Conservation (phyloP, 23 tunicate species). For the Diplosoma virens region DNA sequence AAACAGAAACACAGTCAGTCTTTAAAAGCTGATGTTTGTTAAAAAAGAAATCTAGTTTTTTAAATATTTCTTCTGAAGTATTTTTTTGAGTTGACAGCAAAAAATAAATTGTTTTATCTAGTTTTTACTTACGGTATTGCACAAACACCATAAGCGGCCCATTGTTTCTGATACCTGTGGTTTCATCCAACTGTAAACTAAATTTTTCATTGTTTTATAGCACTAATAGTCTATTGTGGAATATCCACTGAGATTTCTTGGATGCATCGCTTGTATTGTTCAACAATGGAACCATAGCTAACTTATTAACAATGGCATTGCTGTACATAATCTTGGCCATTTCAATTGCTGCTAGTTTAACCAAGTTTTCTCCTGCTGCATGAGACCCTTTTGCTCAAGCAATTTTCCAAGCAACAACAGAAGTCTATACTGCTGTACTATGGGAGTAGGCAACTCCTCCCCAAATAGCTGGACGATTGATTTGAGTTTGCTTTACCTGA, state of each 20-base stretch:
- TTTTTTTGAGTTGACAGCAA: too few species aligned
- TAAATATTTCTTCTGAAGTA: too few species aligned
- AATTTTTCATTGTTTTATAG: conserved; percentile 35
- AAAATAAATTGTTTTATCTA: too few species aligned
- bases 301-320: conserved; percentile 15
- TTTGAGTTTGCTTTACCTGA: conserved; percentile 30
- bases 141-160: too few species aligned
- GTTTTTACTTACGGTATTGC: too few species aligned
- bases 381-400: conserved; percentile 38
- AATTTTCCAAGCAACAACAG: conserved; percentile 26
- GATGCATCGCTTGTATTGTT: conserved; percentile 32
- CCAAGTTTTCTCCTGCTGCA: conserved; percentile 33
- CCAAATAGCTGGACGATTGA: conserved; percentile 48
- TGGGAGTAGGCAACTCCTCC: conserved; percentile 35
- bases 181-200: too few species aligned
- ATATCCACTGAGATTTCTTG: conserved; percentile 40
- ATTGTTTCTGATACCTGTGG: too few species aligned
- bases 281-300: conserved; percentile 43
- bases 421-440: conserved; percentile 30
- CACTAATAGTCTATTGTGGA: conserved; percentile 29
- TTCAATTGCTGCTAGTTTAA: conserved; percentile 34
- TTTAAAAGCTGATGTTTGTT: too few species aligned
- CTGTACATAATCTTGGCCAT: conserved; percentile 41
- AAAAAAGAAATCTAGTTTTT: too few species aligned
- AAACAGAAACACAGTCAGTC: too few species aligned